phyloP scores from a whole-genome alignment of 2,113 vertebrate genomes.

The Ammodytes marinus region DNA sequence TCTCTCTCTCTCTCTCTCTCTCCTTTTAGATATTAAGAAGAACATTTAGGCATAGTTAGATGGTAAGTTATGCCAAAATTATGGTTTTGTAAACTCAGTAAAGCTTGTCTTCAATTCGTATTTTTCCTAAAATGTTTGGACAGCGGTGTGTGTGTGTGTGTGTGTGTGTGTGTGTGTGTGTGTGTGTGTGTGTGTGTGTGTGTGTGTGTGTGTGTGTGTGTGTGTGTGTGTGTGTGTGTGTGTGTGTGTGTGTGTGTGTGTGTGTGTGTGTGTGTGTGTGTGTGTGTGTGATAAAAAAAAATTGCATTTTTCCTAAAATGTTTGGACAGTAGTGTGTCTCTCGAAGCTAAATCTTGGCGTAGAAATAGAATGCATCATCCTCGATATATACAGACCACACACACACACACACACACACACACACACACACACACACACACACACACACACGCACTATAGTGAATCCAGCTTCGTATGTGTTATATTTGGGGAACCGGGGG shows the following conservation, averaged over 20 bases:
- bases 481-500: conserved; percentile 60
- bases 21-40: conserved; percentile 62
- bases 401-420: too few species aligned
- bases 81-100: conserved; percentile 39
- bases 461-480: conserved; percentile 69
- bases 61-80: conserved; percentile 54
- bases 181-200: too few species aligned
- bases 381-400: conserved; percentile 37
- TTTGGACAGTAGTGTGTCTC: conserved; percentile 66
- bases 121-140: conserved; percentile 68
- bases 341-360: conserved; percentile 41
- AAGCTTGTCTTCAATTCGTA: conserved; percentile 41
- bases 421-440: too few species aligned
- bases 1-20: too few species aligned
- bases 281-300: too few species aligned
- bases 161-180: too few species aligned
- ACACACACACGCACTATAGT: conserved; percentile 21
- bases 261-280: too few species aligned
- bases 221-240: too few species aligned
- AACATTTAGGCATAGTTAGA: conserved; percentile 57
- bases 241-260: too few species aligned
- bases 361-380: conserved; percentile 52
- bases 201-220: too few species aligned
- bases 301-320: conserved; percentile 51
- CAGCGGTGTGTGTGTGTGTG: conserved; percentile 41